A percentile compares a stretch with the other conserved stretches of the same genome.
Conservation (phyloP, 2,888 invertebrate species). For the Tubulanus polymorphus region DNA sequence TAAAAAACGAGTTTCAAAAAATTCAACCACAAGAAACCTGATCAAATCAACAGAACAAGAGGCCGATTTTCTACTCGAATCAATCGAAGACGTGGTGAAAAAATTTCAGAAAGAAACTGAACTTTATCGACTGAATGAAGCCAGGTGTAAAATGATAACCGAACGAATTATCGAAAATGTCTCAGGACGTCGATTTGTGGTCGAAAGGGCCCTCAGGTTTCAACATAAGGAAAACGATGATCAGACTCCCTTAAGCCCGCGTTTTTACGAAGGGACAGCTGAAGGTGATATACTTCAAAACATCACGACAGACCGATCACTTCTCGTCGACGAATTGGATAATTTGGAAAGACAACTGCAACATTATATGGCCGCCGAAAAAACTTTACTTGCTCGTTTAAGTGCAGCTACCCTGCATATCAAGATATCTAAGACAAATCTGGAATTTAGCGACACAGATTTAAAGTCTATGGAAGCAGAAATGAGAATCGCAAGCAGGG, state of each 20-base stretch:
- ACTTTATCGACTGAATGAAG: not conserved
- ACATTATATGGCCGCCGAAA: not conserved
- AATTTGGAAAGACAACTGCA: not conserved
- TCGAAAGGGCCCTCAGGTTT: too few relatives aligned
- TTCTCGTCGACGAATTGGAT: not conserved
- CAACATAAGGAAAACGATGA: too few relatives aligned
- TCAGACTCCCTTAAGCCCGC: not conserved
- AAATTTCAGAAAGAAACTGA: not conserved
- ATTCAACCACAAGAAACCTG: too few relatives aligned
- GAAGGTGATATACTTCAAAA: not conserved
- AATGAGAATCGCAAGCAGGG: not conserved
- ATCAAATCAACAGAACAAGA: not conserved
- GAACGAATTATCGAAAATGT: not conserved
- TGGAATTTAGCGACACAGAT: not conserved
- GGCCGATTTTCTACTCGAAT: not conserved
- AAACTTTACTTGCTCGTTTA: not conserved
- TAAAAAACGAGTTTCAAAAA: too few relatives aligned
- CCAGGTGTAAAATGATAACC: not conserved
- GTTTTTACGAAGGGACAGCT: not conserved
- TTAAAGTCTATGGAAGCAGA: not conserved
- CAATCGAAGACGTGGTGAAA: not conserved
- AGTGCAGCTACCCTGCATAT: not conserved
- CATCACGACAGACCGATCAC: not conserved
- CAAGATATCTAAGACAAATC: not conserved
- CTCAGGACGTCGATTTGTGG: not conserved